Evolutionary conservation across 2,888 invertebrate species (phyloP).

Genomic region (Lepeophtheirus nordmannii): DNA sequence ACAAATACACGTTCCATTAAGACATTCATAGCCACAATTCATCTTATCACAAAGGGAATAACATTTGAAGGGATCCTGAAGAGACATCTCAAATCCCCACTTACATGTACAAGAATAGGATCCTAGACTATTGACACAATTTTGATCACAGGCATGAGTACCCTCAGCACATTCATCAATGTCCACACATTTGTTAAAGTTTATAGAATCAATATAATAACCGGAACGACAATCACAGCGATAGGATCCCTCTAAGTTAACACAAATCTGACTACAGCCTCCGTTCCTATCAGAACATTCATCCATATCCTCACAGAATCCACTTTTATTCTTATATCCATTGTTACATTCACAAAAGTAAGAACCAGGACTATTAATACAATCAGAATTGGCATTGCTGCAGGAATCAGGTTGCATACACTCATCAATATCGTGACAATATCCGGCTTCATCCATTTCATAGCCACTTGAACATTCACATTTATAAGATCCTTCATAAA

Average conservation of each 20-base stretch:
- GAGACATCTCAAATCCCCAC: not conserved
- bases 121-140: not conserved
- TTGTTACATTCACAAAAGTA: slow-evolving; percentile 12
- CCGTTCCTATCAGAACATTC: slow-evolving; percentile 31
- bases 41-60: not conserved
- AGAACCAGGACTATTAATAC: not conserved
- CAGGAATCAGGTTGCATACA: slow-evolving; percentile 26
- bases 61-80: not conserved
- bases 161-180: slow-evolving; percentile 27
- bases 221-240: slow-evolving; percentile 20
- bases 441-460: slow-evolving; percentile 27
- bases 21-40: not conserved
- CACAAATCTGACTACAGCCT: slow-evolving; percentile 32
- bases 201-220: not conserved
- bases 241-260: slow-evolving; percentile 33
- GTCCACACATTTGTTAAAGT: slow-evolving; percentile 24
- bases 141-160: not conserved
- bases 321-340: slow-evolving; percentile 26
- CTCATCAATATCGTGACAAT: slow-evolving; percentile 36
- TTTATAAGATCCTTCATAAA: slow-evolving; percentile 29
- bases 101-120: slow-evolving; percentile 6
- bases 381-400: not conserved
- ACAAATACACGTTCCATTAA: slow-evolving; percentile 14
- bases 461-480: slow-evolving; percentile 33
- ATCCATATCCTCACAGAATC: slow-evolving; percentile 35